These are phyloP conservation scores for Sarcoramphus papa DNA, from an alignment of 2,797 vertebrate genomes.

Conservation along the genomic window DNA sequence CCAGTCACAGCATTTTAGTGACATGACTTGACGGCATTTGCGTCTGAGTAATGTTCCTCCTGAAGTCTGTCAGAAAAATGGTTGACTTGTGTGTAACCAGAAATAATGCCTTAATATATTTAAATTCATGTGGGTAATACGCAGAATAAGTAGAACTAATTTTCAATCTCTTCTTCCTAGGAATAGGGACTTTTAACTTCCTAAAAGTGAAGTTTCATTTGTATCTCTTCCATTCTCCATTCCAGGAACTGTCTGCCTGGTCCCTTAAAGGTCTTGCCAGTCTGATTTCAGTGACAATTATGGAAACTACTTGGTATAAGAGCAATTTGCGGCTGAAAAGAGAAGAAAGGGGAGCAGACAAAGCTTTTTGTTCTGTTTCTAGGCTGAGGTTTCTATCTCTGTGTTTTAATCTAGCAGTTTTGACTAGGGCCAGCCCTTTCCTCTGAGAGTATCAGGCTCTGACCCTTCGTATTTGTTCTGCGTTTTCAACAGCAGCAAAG, in stretches of 20 bases:
- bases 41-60: not conserved
- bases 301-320: not conserved
- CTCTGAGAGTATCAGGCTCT: not conserved
- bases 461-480: not conserved
- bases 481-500: slow-evolving; percentile 9
- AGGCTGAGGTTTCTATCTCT: not conserved
- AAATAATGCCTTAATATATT: not conserved
- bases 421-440: not conserved
- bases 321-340: not conserved
- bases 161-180: not conserved
- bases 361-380: not conserved
- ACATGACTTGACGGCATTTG: not conserved
- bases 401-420: not conserved
- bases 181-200: not conserved
- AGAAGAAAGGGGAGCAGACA: not conserved
- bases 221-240: not conserved
- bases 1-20: not conserved
- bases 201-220: not conserved
- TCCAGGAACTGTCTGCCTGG: not conserved
- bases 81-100: not conserved
- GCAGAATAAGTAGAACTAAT: not conserved
- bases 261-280: not conserved
- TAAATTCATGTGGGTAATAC: not conserved
- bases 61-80: not conserved
- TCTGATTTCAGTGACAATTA: not conserved